Percentiles rank a stretch among this genome's conserved stretches.
Evolutionary conservation across 2,797 vertebrate genomes (phyloP).

Genomic region (Mormyrus proboscirostris): DNA sequence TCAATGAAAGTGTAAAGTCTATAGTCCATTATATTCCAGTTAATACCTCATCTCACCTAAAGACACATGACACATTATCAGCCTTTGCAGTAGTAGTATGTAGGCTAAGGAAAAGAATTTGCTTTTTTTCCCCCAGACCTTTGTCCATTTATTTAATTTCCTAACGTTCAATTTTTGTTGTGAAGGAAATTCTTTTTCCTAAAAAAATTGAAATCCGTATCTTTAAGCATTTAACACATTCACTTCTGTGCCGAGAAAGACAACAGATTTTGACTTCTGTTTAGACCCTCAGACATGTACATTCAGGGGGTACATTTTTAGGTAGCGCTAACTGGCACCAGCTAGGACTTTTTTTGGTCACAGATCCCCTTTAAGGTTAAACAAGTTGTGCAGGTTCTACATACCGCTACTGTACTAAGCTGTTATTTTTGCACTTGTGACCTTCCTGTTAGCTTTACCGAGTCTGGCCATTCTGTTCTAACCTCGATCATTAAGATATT

Average conservation of each 20-base stretch:
- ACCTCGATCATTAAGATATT: not conserved
- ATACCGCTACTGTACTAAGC: not conserved
- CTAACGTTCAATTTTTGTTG: not conserved
- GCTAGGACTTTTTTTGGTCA: not conserved
- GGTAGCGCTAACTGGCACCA: not conserved
- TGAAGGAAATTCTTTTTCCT: not conserved
- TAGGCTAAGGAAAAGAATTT: conserved; percentile 7
- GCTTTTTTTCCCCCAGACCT: not conserved
- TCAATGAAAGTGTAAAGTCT: conserved; percentile 34
- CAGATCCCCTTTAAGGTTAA: not conserved
- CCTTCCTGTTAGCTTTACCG: not conserved
- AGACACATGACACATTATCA: not conserved
- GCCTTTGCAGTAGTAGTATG: conserved; percentile 11
- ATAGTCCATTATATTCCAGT: not conserved
- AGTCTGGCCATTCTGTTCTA: not conserved
- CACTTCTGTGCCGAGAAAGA: not conserved
- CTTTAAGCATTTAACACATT: not conserved
- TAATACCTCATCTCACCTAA: not conserved
- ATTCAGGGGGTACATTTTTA: not conserved
- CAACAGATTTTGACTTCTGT: not conserved
- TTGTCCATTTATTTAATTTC: not conserved
- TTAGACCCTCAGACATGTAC: not conserved
- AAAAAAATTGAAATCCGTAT: not conserved
- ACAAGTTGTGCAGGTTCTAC: not conserved
- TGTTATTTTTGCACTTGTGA: not conserved